Evolutionary conservation across 2,113 vertebrate genomes (phyloP).

Genomic region (Pseudopipra pipra): DNA sequence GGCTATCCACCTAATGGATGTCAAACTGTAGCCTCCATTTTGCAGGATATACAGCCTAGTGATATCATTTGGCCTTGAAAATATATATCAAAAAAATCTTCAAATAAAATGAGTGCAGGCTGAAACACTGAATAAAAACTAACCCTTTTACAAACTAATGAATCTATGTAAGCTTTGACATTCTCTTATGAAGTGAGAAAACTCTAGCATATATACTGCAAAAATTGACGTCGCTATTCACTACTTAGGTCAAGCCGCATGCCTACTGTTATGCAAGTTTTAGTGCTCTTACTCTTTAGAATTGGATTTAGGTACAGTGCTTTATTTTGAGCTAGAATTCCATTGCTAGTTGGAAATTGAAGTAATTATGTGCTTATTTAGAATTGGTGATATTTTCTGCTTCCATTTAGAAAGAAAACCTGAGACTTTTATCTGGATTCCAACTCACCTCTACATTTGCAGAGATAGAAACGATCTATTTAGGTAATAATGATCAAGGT

Average conservation of each 20-base stretch:
- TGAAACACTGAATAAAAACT: neutral
- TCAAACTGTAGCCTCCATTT: neutral
- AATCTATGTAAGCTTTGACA: neutral
- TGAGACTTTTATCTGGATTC: neutral
- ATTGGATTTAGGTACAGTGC: neutral
- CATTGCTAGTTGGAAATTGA: neutral
- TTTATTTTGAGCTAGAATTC: neutral
- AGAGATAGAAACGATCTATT: neutral
- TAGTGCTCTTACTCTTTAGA: neutral
- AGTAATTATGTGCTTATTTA: neutral
- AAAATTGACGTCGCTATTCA: neutral
- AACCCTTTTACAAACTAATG: neutral
- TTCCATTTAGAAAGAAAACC: neutral
- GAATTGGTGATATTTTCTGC: neutral
- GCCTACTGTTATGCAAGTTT: neutral
- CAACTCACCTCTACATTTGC: neutral
- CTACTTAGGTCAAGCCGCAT: neutral
- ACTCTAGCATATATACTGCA: neutral
- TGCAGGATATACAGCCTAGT: neutral
- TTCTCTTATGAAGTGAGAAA: neutral
- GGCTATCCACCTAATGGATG: neutral
- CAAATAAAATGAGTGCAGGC: neutral
- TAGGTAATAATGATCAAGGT: neutral
- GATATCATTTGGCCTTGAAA: neutral
- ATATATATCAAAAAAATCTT: neutral